A percentile compares a stretch with the other conserved stretches of the same genome.
phyloP scores from a whole-genome alignment of 2,113 vertebrate genomes.

The Galemys pyrenaicus region DNA sequence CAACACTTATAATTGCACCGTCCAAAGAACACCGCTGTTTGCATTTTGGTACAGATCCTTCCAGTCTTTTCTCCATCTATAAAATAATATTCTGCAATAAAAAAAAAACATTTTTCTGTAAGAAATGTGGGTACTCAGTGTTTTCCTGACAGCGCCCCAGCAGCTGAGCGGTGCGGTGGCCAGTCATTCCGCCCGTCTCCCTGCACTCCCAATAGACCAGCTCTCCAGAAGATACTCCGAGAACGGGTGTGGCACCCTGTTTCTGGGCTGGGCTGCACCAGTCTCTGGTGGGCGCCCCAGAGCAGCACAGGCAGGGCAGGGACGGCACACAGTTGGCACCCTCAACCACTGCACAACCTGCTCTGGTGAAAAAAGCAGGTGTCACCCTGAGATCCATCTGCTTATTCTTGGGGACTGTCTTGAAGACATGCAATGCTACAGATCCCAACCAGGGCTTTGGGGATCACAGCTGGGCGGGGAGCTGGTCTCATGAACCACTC shows the following conservation, averaged over 20 bases:
- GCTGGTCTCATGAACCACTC: not conserved
- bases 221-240: not conserved
- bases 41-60: not conserved
- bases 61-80: not conserved
- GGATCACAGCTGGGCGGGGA: not conserved
- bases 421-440: not conserved
- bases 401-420: not conserved
- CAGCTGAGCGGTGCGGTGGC: not conserved
- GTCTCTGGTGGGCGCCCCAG: not conserved
- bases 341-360: not conserved
- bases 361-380: not conserved
- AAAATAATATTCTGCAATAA: constrained; percentile 5
- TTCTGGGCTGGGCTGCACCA: not conserved
- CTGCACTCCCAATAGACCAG: not conserved
- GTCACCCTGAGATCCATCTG: not conserved
- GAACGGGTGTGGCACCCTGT: not conserved
- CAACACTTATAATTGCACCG: not conserved
- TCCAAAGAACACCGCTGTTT: not conserved
- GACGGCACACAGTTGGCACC: not conserved
- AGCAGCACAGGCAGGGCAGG: accelerated
- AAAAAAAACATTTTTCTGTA: not conserved
- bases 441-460: not conserved
- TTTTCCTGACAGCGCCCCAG: not conserved
- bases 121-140: not conserved
- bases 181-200: not conserved